Evolutionary conservation across 2,797 vertebrate species (phyloP).

Genomic region (Sebastes paucispinis): DNA sequence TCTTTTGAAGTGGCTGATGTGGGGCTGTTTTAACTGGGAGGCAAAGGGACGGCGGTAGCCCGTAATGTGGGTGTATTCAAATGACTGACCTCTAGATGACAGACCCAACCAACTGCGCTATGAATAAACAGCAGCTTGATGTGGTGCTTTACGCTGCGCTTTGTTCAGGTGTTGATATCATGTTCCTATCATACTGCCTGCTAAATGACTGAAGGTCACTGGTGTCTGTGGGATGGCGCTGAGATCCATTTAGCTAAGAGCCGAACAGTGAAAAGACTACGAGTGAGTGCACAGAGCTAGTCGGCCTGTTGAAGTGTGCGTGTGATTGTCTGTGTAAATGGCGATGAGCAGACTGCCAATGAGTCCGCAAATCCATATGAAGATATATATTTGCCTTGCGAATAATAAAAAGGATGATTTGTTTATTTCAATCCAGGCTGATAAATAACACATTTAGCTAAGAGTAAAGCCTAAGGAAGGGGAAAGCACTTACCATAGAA

Average conservation of each 20-base stretch:
- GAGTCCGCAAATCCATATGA: constrained; percentile 30
- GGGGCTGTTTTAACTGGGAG: constrained; percentile 75
- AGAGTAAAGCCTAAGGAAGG: neutral
- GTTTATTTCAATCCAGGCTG: neutral
- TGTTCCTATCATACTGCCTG: constrained; percentile 72
- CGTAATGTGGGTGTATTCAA: constrained; percentile 79
- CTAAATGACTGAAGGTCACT: constrained; percentile 76
- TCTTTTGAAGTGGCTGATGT: constrained; percentile 79
- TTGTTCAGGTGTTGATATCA: constrained; percentile 77
- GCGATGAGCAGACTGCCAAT: constrained; percentile 8
- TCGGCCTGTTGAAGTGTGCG: constrained; percentile 23
- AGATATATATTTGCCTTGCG: constrained; percentile 8
- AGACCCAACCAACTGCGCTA: constrained; percentile 69
- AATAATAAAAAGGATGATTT: constrained; percentile 11
- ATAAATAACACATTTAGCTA: constrained; percentile 11
- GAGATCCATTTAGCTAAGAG: constrained; percentile 64
- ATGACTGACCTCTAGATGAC: constrained; percentile 81
- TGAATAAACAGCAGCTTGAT: constrained; percentile 78
- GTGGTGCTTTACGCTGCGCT: constrained; percentile 62
- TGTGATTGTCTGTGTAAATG: neutral
- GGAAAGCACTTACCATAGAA: neutral
- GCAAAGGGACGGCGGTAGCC: constrained; percentile 71
- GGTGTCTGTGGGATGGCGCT: constrained; percentile 54
- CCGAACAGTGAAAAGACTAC: constrained; percentile 43
- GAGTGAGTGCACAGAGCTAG: constrained; percentile 40